Percentiles rank a stretch among this genome's conserved stretches.
These are phyloP conservation scores for Gymnocephalus cernua DNA, from an alignment of 2,113 vertebrate genomes.

Conservation along the genomic window DNA sequence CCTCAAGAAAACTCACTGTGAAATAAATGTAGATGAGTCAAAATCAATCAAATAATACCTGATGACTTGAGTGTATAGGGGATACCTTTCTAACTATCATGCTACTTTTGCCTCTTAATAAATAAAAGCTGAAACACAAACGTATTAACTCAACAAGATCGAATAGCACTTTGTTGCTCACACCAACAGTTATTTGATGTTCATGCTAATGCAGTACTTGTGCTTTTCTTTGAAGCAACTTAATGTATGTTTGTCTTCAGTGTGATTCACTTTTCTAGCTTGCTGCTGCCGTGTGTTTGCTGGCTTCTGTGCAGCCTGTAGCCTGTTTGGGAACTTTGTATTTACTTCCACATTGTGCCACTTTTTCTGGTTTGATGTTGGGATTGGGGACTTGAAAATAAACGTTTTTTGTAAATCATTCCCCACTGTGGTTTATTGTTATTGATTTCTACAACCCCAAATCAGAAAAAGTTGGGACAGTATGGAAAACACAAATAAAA, in stretches of 20 bases:
- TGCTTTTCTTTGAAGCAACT: background rate
- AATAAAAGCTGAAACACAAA: conserved; percentile 16
- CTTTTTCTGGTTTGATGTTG: conserved; percentile 40
- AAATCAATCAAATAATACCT: conserved; percentile 24
- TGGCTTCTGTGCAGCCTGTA: conserved; percentile 19
- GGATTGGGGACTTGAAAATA: conserved; percentile 38
- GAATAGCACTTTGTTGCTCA: conserved; percentile 38
- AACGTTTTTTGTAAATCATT: conserved; percentile 45
- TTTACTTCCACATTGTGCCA: conserved; percentile 27
- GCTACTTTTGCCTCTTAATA: conserved; percentile 4
- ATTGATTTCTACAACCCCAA: background rate
- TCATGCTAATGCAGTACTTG: conserved; percentile 4
- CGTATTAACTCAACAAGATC: background rate
- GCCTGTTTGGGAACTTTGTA: conserved; percentile 18
- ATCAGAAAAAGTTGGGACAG: too few relatives aligned
- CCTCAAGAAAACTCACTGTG: conserved; percentile 54
- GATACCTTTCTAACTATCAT: background rate
- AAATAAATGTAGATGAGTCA: conserved; percentile 7
- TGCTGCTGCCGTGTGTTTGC: conserved; percentile 13
- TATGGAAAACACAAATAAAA: too few relatives aligned
- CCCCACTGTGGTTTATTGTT: background rate
- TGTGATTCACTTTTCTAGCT: background rate
- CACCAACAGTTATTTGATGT: conserved; percentile 19
- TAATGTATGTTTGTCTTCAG: background rate
- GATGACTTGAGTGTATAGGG: background rate